Evolutionary conservation across 2,888 invertebrate species (phyloP), one percentile per base, ranked within the genome.

Genomic region (Heliconius aoede): DNA sequence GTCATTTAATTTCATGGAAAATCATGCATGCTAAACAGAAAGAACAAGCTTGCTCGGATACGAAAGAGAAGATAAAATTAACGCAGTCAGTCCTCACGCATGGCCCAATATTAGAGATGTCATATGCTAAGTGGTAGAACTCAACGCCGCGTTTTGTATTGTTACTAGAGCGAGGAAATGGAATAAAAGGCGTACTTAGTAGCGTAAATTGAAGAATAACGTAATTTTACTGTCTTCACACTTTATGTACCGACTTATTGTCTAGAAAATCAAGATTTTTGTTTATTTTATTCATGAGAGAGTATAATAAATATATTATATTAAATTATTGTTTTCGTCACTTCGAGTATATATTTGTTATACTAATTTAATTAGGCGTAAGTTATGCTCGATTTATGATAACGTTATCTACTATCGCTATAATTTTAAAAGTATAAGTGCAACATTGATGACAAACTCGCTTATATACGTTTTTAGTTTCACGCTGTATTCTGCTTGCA

Each of bases 371-470:
- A 68, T 68, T 51, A 30, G 28, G 13, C 51, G 30, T 68, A 51
- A 51, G 68, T 51, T 68, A 68, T 51, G 68, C 28, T 51, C n/a
- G 51, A 51, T 68, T 65, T 51, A 30, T 68, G 46, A 51, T 68
- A 46, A 26, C 21, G 28, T 40, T 28, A n/a, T 51, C 68, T 30
- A 30, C 11, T 68, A 30, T 68, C 68, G 68, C 68, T n/a, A 55
- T 4, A n/a, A 24, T 28, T 18, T 68, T 68, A 68, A 21, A 26
- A 67, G 8, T 46, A 51, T n/a, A 13, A 68, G 28, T 51, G 68
- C 30, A 51, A 51, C 28, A 51, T 68, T 51, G 51, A 68, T 68
- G 51, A 46, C 21, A 30, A 21, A 68, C 51, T 51, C 68, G 21
- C 28, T 68, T 7, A 30, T n/a, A 68, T 65, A 64, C 26, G 1